Evolutionary conservation across 1,140 invertebrate species (phyloP).

Genomic region (Zaprionus nigranus): DNA sequence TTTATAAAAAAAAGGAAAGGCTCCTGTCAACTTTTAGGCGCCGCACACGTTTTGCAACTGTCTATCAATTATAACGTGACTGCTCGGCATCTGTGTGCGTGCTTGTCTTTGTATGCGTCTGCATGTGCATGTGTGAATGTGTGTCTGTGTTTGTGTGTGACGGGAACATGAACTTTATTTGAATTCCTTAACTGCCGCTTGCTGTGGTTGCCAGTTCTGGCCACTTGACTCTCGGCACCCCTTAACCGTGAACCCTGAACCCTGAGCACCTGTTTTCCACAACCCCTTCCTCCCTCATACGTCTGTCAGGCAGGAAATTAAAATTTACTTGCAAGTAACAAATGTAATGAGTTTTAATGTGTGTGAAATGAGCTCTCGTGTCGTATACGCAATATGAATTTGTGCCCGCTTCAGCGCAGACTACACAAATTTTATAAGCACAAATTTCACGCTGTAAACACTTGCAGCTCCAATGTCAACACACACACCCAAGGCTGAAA

Average conservation of each 20-base stretch:
- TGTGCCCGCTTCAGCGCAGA: constrained; percentile 10
- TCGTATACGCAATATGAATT: constrained; percentile 38
- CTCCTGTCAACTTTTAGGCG: constrained; percentile 67
- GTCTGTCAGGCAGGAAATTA: constrained; percentile 74
- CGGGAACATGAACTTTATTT: constrained; percentile 78
- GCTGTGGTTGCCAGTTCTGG: constrained; percentile 57
- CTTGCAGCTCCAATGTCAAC: constrained; percentile 36
- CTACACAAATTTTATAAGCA: constrained; percentile 37
- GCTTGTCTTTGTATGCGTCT: constrained; percentile 30
- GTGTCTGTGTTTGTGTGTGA: constrained; percentile 33
- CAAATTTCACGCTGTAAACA: constrained; percentile 31
- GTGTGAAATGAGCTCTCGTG: constrained; percentile 30
- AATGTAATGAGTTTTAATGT: constrained; percentile 77
- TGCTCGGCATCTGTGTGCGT: constrained; percentile 51
- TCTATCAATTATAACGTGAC: constrained; percentile 82
- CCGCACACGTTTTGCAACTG: constrained; percentile 77
- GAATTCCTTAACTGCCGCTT: constrained; percentile 71
- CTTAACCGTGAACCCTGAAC: neutral
- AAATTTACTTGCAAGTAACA: constrained; percentile 62
- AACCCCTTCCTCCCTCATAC: neutral
- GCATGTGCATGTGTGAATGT: constrained; percentile 23
- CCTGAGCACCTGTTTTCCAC: neutral
- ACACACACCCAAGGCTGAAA: neutral
- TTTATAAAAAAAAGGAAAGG: constrained; percentile 34
- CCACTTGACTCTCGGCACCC: constrained; percentile 27